A percentile compares a stretch with the other conserved stretches of the same genome.
These are phyloP conservation scores for Platyura marginata DNA, from an alignment of 1,140 invertebrate species.

Conservation along the genomic window DNA sequence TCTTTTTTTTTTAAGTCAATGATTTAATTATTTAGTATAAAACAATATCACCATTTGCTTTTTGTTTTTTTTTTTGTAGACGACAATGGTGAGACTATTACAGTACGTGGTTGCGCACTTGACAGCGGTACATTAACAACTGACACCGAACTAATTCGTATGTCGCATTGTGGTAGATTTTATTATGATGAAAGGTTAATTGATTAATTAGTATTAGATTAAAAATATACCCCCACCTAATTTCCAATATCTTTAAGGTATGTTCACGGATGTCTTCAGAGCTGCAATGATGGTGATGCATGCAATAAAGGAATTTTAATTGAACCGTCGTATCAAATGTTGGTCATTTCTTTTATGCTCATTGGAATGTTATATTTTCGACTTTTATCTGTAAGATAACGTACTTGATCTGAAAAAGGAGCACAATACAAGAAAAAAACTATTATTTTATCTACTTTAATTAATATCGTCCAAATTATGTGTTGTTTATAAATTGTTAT, in stretches of 20 bases:
- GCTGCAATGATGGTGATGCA: constrained; percentile 71
- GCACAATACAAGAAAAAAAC: too few relatives aligned
- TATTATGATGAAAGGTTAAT: constrained; percentile 66
- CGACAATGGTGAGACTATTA: constrained; percentile 57
- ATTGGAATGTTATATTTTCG: too few relatives aligned
- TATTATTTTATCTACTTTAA: too few relatives aligned
- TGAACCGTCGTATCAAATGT: too few relatives aligned
- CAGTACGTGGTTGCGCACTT: constrained; percentile 72
- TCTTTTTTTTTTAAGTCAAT: constrained; percentile 3
- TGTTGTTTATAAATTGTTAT: too few relatives aligned
- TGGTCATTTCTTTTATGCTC: too few relatives aligned
- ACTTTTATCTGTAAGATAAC: too few relatives aligned
- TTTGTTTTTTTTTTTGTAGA: constrained; percentile 38
- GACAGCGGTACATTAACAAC: constrained; percentile 82
- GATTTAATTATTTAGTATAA: too few relatives aligned
- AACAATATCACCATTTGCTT: too few relatives aligned
- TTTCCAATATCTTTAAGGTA: constrained; percentile 38
- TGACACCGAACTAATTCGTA: constrained; percentile 80
- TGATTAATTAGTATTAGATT: neutral
- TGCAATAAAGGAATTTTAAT: constrained; percentile 58
- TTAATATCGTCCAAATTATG: too few relatives aligned
- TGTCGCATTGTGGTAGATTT: constrained; percentile 85
- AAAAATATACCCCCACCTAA: neutral
- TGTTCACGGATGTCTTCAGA: constrained; percentile 69
- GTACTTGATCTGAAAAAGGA: too few relatives aligned